These are phyloP conservation scores for Microcebus tavaratra DNA, from an alignment of 2,113 vertebrate genomes.

Conservation along the genomic window DNA sequence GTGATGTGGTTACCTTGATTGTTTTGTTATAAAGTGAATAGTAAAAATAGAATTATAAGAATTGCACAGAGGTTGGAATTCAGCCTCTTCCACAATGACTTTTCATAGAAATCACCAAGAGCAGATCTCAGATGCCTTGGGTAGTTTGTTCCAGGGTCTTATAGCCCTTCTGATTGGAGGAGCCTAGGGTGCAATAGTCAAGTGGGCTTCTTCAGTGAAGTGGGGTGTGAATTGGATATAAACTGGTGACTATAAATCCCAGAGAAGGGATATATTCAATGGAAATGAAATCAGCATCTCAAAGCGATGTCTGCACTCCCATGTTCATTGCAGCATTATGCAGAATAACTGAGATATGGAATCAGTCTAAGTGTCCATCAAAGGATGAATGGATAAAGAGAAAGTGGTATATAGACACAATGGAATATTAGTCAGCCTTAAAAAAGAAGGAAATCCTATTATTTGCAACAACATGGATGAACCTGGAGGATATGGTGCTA, in stretches of 20 bases:
- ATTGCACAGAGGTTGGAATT: neutral
- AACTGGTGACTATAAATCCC: neutral
- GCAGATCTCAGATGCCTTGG: neutral
- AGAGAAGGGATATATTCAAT: neutral
- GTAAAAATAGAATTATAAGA: conserved; percentile 9
- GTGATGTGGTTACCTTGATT: neutral
- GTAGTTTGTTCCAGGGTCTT: neutral
- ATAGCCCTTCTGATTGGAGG: neutral
- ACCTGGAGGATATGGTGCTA: neutral
- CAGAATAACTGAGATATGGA: neutral
- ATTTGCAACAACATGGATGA: neutral
- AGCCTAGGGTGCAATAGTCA: neutral
- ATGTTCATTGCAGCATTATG: neutral
- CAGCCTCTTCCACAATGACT: neutral
- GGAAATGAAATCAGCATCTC: neutral
- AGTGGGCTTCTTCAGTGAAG: neutral
- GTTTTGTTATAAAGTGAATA: neutral
- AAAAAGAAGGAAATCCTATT: neutral
- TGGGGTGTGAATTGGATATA: neutral
- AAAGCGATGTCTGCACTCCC: neutral
- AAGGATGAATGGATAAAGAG: neutral
- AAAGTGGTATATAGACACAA: neutral
- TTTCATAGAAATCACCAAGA: neutral
- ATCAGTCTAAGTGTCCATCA: too few relatives aligned
- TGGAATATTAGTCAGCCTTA: neutral